Evolutionary conservation across 2,888 invertebrate genomes (phyloP), one percentile per base, ranked within the genome.

Genomic region (Stenodema calcarata): DNA sequence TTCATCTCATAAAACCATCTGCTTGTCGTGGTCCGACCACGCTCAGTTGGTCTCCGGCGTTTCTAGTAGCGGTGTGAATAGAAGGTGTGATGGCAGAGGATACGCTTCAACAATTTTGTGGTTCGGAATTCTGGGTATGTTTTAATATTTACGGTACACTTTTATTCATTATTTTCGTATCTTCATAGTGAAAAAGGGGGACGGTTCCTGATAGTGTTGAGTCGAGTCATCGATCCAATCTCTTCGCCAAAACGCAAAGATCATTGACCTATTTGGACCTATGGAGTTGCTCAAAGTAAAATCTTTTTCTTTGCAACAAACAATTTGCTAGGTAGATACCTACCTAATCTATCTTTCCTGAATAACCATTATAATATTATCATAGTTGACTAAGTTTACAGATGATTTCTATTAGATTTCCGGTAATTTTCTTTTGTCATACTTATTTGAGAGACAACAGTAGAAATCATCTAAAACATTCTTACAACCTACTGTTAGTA

Each of bases 71-170:
- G 16, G 70, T 14, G 30, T 18, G 12, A 28, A 41, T 75, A 75
- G 41, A 75, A 23, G 78, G 78, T 78, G 78, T 44, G 78, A 78
- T 78, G 78, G 42, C 42, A 44, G 78, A 78, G 27, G 78, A 78
- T 27, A 23, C 78, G 42, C 30, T 78, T 78, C 47, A 78, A 42
- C 44, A 78, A 42, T 78, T 78, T 44, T 78, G 78, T 44, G 78
- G 73, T 3, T 73, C 73, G 2, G 73, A 73, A 9, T 41, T 73
- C 41, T 73, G 73, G 73, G 73, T 73, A 12, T 35, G 73, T 73
- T n/a, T 30, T 1, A 11, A 54, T 54, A 35, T 35, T 35, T 35
- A 35, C n/a, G n/a, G n/a, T n/a, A n/a, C n/a, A n/a, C n/a, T n/a
- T n/a, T n/a, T n/a, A n/a, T n/a, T n/a, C n/a, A n/a, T n/a, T n/a